Conservation (phyloP, 2,113 vertebrate species). For the Gila orcuttii region DNA sequence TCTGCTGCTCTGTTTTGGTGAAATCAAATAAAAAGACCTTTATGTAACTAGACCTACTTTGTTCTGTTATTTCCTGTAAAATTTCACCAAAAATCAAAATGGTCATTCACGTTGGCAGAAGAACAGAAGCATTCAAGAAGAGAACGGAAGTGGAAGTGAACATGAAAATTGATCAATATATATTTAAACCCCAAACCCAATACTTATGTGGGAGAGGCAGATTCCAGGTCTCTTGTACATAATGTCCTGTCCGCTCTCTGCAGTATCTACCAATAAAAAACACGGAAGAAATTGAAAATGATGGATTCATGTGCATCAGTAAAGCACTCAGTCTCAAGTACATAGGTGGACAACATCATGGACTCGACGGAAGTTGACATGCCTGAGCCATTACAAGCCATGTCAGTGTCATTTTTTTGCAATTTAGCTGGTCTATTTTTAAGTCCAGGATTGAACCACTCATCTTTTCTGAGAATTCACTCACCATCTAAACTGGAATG, state of each 20-base stretch:
- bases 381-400: not conserved
- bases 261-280: not conserved
- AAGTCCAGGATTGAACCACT: not conserved
- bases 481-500: not conserved
- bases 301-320: not conserved
- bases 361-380: not conserved
- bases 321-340: not conserved
- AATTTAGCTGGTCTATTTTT: not conserved
- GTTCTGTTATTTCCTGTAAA: not conserved
- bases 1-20: too few species aligned
- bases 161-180: not conserved
- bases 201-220: not conserved
- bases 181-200: not conserved
- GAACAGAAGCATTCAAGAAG: not conserved
- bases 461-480: not conserved
- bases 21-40: too few species aligned
- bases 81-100: not conserved
- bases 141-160: not conserved
- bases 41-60: not conserved
- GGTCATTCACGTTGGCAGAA: not conserved
- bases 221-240: not conserved
- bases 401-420: slow-evolving; percentile 1
- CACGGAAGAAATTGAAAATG: not conserved
- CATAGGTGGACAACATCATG: not conserved
- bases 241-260: not conserved